phyloP scores from a whole-genome alignment of 2,888 invertebrate genomes.

The Dusona sp. region DNA sequence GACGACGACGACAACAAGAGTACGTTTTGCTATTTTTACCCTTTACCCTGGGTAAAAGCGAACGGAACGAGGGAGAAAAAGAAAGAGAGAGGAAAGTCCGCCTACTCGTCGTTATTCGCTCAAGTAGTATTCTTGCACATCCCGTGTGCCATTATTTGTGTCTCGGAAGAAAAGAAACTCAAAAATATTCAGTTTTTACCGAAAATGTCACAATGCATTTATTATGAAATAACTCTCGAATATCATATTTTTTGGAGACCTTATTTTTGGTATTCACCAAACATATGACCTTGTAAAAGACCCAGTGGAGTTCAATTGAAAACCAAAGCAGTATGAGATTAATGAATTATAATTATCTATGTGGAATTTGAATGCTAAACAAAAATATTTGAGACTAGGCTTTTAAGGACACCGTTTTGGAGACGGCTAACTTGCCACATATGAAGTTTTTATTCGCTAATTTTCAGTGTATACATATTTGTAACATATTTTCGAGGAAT shows the following conservation, averaged over 20 bases:
- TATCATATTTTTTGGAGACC: background rate
- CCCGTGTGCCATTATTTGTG: constrained; percentile 47
- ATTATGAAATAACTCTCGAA: background rate
- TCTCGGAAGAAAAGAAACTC: constrained; percentile 31
- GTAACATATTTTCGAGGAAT: background rate
- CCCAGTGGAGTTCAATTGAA: too few relatives aligned
- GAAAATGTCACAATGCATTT: constrained; percentile 3
- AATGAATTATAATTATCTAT: too few relatives aligned
- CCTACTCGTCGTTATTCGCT: constrained; percentile 51
- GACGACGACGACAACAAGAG: constrained; percentile 37
- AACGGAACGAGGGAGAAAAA: constrained; percentile 10
- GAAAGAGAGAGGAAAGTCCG: constrained; percentile 48
- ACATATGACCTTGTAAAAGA: too few relatives aligned
- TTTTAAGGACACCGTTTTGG: too few relatives aligned
- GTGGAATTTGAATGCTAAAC: too few relatives aligned
- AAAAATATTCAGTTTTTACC: constrained; percentile 34
- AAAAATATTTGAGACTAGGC: too few relatives aligned
- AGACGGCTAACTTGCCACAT: background rate
- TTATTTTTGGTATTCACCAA: background rate
- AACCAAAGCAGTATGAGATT: too few relatives aligned
- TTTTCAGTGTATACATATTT: background rate
- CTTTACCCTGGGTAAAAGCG: constrained; percentile 46
- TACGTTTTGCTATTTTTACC: constrained; percentile 58
- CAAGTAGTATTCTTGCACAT: constrained; percentile 64
- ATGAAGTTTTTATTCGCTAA: background rate